Percentiles rank a stretch among this genome's conserved stretches.
These are phyloP conservation scores for Cosmia pyralina DNA, from an alignment of 2,888 invertebrate genomes.

Conservation along the genomic window DNA sequence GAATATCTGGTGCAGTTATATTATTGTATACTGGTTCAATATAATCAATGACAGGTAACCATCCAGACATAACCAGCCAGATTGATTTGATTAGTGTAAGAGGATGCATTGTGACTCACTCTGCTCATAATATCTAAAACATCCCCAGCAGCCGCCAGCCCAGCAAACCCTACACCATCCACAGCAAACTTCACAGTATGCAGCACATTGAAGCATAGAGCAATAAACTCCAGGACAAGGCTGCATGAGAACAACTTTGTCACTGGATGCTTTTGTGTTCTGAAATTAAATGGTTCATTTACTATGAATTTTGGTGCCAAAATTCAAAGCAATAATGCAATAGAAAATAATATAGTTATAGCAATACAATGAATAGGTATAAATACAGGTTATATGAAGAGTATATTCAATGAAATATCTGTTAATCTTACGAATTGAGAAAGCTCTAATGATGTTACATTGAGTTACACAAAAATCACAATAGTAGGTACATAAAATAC, in stretches of 20 bases:
- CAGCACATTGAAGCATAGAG: constrained; percentile 95
- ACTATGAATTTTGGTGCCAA: constrained; percentile 5
- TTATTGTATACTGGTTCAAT: background rate
- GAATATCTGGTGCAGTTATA: background rate
- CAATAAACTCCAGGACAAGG: constrained; percentile 95
- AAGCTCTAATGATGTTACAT: constrained; percentile 41
- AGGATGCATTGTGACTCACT: constrained; percentile 87
- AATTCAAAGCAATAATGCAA: constrained; percentile 34
- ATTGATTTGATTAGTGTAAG: constrained; percentile 1
- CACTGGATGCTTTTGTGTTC: constrained; percentile 96
- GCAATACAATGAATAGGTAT: constrained; percentile 35
- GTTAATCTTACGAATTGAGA: constrained; percentile 1
- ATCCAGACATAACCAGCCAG: background rate
- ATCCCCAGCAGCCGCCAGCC: constrained; percentile 96
- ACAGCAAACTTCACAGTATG: constrained; percentile 97
- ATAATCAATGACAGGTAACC: background rate
- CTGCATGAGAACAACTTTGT: constrained; percentile 97
- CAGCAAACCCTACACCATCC: constrained; percentile 96
- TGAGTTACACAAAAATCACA: constrained; percentile 38
- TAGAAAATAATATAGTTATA: constrained; percentile 16
- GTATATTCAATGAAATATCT: constrained; percentile 28
- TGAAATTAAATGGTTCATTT: constrained; percentile 66
- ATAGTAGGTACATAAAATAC: constrained; percentile 44
- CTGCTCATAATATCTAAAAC: constrained; percentile 97
- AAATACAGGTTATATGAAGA: constrained; percentile 23